A percentile compares a stretch with the other conserved stretches of the same genome.
phyloP scores from a whole-genome alignment of 2,113 vertebrate genomes.

The Neolamprologus variostigma region DNA sequence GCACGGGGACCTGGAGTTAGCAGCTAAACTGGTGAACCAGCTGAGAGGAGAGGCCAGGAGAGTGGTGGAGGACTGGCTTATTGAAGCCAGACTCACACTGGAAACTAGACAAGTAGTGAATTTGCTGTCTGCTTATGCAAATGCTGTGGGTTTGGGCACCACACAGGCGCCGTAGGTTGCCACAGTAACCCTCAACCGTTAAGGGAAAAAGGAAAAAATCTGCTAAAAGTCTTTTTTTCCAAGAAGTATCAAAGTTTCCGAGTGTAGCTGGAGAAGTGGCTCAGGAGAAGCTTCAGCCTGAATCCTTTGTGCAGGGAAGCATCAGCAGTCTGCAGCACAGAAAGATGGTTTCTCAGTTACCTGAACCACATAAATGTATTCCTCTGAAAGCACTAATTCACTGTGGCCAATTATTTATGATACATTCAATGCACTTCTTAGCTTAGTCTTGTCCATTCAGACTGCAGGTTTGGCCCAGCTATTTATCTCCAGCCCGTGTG shows the following conservation, averaged over 20 bases:
- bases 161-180: slow-evolving; percentile 72
- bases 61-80: slow-evolving; percentile 91
- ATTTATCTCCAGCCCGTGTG: not conserved
- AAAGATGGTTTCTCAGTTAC: not conserved
- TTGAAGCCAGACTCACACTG: slow-evolving; percentile 85
- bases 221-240: not conserved
- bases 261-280: not conserved
- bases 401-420: not conserved
- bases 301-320: not conserved
- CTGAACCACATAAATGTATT: not conserved
- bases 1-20: slow-evolving; percentile 90
- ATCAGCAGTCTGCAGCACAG: not conserved
- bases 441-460: not conserved
- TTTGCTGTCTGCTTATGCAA: slow-evolving; percentile 87
- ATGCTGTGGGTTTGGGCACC: slow-evolving; percentile 87
- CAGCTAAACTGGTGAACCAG: slow-evolving; percentile 93
- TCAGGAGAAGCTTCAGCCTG: not conserved
- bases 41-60: slow-evolving; percentile 84
- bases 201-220: not conserved
- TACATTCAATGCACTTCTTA: not conserved
- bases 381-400: slow-evolving; percentile 2
- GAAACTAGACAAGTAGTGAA: slow-evolving; percentile 89
- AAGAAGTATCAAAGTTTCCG: not conserved
- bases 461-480: not conserved
- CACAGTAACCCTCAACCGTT: not conserved